phyloP scores from a whole-genome alignment of 2,797 vertebrate genomes.

The Rhyacichthys aspro region DNA sequence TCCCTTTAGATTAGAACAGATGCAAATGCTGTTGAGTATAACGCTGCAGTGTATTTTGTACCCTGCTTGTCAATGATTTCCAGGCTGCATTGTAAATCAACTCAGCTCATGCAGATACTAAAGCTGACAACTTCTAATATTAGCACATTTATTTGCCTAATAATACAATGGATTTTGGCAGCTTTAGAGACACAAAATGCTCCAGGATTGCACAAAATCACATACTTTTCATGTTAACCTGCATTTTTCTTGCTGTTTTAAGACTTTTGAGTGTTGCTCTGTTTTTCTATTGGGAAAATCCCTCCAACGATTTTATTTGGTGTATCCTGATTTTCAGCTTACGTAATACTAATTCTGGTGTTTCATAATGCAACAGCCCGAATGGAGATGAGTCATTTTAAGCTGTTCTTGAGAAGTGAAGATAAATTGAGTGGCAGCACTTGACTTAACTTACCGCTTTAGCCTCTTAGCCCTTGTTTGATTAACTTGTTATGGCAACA shows the following conservation, averaged over 20 bases:
- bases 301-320: background rate
- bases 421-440: background rate
- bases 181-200: background rate
- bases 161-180: no score
- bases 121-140: background rate
- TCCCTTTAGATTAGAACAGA: background rate
- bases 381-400: constrained; percentile 32
- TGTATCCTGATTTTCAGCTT: constrained; percentile 30
- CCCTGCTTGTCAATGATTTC: background rate
- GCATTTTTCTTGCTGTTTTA: background rate
- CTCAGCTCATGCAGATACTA: background rate
- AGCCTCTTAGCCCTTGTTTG: background rate
- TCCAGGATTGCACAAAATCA: background rate
- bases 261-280: constrained; percentile 8
- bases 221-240: background rate
- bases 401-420: constrained; percentile 9
- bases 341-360: constrained; percentile 26
- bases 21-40: background rate
- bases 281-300: constrained; percentile 12
- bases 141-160: background rate
- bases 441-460: constrained; percentile 1
- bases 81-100: background rate
- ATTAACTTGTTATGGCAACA: background rate
- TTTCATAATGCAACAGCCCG: constrained; percentile 33
- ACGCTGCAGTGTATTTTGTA: background rate